Evolutionary conservation across 2,888 invertebrate species (phyloP).

Genomic region (Lamellibrachia satsuma): DNA sequence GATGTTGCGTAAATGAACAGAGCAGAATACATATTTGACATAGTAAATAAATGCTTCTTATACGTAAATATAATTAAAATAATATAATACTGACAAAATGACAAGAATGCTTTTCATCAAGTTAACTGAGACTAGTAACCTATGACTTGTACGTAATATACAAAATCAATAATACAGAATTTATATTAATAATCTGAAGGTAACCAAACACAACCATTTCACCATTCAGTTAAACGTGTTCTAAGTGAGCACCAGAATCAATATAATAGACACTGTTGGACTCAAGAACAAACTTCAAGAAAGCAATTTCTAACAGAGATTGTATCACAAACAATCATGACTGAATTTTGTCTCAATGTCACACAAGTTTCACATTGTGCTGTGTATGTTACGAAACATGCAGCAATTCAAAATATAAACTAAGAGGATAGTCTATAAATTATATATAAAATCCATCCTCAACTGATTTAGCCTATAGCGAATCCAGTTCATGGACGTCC

Average conservation of each 20-base stretch:
- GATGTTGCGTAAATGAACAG: neutral
- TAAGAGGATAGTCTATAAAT: neutral
- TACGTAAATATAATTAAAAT: neutral
- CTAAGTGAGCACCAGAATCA: neutral
- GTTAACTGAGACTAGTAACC: neutral
- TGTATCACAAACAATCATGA: neutral
- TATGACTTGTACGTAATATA: neutral
- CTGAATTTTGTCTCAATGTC: neutral
- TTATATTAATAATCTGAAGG: neutral
- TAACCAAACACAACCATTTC: neutral
- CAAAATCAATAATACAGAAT: neutral
- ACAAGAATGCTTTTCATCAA: neutral
- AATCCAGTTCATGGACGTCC: neutral
- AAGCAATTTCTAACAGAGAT: neutral
- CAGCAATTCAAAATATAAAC: neutral
- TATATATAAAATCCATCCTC: neutral
- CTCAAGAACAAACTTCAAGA: too few species aligned
- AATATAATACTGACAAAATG: constrained; percentile 3
- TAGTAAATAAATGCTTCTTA: neutral
- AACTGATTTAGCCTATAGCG: neutral
- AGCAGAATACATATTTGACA: neutral
- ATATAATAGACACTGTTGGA: neutral
- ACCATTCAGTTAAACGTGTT: neutral
- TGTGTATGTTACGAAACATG: neutral
- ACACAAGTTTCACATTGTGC: neutral